Percentiles rank a stretch among this genome's conserved stretches.
phyloP scores from a whole-genome alignment of 2,113 vertebrate genomes.

The Dipodomys merriami region DNA sequence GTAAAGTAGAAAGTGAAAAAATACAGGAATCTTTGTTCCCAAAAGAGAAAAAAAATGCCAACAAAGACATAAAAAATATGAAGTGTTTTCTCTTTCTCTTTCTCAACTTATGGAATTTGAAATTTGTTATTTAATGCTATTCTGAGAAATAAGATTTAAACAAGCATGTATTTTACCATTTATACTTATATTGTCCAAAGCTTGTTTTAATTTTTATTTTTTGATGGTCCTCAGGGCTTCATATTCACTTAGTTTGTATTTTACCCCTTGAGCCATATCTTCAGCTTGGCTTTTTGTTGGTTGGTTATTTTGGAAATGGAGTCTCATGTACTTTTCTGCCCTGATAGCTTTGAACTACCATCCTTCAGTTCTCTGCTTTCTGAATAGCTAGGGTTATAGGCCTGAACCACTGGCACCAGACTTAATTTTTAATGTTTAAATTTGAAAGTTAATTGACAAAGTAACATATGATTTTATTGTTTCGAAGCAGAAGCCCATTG shows the following conservation, averaged over 20 bases:
- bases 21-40: background rate
- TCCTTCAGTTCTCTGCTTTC: no score
- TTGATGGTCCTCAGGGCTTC: no score
- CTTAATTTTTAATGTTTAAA: background rate
- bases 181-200: background rate
- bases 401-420: no score
- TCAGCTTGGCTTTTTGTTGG: no score
- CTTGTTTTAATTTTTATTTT: background rate
- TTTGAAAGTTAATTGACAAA: background rate
- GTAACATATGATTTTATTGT: background rate
- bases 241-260: no score
- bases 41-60: background rate
- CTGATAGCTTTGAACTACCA: no score
- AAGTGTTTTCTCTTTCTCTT: constrained; percentile 1
- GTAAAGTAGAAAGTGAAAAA: background rate
- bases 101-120: background rate
- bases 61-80: constrained; percentile 41
- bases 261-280: no score
- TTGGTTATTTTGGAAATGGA: no score
- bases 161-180: constrained; percentile 15
- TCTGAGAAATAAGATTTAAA: constrained; percentile 31
- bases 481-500: background rate
- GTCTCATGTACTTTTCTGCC: no score
- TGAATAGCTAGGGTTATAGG: no score
- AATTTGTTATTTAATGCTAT: constrained; percentile 27